Evolutionary conservation across 2,888 invertebrate species (phyloP), one percentile per base, ranked within the genome.

Genomic region (Euplexia lucipara): DNA sequence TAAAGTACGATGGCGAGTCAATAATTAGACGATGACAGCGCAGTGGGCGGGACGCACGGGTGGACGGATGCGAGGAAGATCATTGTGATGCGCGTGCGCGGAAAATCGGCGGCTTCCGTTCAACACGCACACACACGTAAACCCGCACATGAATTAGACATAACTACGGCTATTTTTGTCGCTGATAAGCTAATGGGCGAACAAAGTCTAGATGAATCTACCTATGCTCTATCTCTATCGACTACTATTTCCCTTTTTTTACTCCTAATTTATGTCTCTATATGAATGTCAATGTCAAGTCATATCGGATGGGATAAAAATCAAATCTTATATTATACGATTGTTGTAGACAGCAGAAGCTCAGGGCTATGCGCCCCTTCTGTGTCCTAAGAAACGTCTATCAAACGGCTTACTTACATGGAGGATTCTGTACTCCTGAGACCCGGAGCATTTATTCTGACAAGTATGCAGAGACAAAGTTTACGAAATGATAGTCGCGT

Each of bases 81-180:
- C 83, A 84, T 83, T 83, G 84, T 77, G 76, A 81, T 82, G 88
- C 87, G 86, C 88, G 86, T 85, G 89, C 85, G 89, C 90, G 90
- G 91, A 91, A 94, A 94, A 95, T 94, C 84, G 87, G 56, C 84
- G 56, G 76, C 86, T 92, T 94, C 94, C 94, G 93, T 72, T 83
- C 76, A 73, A 75, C 60, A 76, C 75, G 75, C 77, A 77, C 78
- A 78, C 78, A 70, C 59, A 53, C 64, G 56, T 59, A 51, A 35
- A 35, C 53, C 51, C 53, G 49, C 47, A 77, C 68, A 72, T 65
- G 48, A 75, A 70, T 79, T 77, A 67, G 20, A 56, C 57, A 32
- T 75, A 75, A 70, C 45, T 78, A 68, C 56, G 62, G 32, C 65
- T 54, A 68, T 70, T 70, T 60, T 48, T 44, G 30, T 39, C 9